phyloP scores from a whole-genome alignment of 2,797 vertebrate genomes.

The Chelonia mydas region DNA sequence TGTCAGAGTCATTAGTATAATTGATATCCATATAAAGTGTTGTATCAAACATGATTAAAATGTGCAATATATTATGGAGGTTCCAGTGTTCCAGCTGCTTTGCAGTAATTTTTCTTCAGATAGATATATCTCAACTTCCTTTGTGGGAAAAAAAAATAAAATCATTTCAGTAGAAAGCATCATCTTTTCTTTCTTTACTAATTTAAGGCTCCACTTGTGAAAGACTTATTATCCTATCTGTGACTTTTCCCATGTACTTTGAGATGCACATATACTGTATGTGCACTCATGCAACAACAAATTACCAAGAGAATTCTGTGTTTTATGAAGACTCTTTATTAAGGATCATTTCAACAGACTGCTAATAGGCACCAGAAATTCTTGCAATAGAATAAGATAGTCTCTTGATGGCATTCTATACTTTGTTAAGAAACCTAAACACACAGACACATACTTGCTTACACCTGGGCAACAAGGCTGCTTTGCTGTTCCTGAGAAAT shows the following conservation, averaged over 20 bases:
- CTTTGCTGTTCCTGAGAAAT: background rate
- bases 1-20: constrained; percentile 86
- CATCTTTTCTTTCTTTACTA: constrained; percentile 53
- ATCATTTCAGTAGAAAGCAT: constrained; percentile 62
- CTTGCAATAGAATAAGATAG: constrained; percentile 3
- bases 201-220: constrained; percentile 37
- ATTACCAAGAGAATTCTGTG: constrained; percentile 37
- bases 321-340: constrained; percentile 36
- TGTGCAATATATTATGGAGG: constrained; percentile 77
- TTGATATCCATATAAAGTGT: constrained; percentile 83
- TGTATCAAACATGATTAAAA: constrained; percentile 85
- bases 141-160: constrained; percentile 65
- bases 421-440: constrained; percentile 25
- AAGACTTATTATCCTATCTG: constrained; percentile 23
- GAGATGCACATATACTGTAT: background rate
- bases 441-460: background rate
- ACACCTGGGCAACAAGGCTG: background rate
- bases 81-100: constrained; percentile 77
- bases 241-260: background rate
- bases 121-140: constrained; percentile 61
- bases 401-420: constrained; percentile 12
- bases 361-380: constrained; percentile 13
- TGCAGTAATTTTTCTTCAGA: constrained; percentile 75
- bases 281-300: constrained; percentile 14
- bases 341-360: constrained; percentile 10